Base-by-base conservation (phyloP, 2,888 invertebrate genomes). In the Suillia variegata region DNA sequence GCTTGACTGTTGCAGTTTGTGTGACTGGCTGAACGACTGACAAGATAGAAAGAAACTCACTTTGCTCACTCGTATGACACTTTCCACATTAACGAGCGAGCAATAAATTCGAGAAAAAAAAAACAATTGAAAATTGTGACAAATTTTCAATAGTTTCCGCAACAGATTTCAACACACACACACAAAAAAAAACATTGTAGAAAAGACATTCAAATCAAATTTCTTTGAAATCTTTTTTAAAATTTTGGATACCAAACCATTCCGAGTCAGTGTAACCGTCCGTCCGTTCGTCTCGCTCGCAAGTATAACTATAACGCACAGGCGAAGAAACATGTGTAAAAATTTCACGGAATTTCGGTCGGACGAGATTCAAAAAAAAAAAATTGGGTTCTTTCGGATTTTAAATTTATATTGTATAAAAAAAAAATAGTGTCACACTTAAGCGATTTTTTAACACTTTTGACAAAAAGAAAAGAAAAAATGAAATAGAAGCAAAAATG, bases 381-480 rank as follows among this genome's bases (percentile, higher is more conserved):
- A 31, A 12, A 31, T n/a, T n/a, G n/a, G n/a, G n/a, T n/a, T n/a
- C n/a, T n/a, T n/a, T n/a, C n/a, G n/a, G n/a, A n/a, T n/a, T n/a
- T n/a, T n/a, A n/a, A n/a, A n/a, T n/a, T n/a, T n/a, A n/a, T n/a
- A n/a, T 47, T 12, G 15, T 47, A 15, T 17, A 22, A 4, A n/a
- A 15, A 33, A 34, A 38, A 55, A 58, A 48, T 58, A 56, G 54
- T 63, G 63, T 63, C 60, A 54, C 58, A 54, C 63, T 58, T 61
- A 60, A 61, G 58, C 60, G 55, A n/a, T n/a, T 54, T 63, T 61
- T 63, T 63, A 60, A 63, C 63, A 63, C 63, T 61, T 61, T 50
- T 42, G 56, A 26, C 12, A 31, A 42, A 47, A 21, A 17, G 4
- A 34, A n/a, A 33, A n/a, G n/a, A n/a, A n/a, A n/a, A n/a, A n/a